Base-by-base conservation (phyloP, 2,797 vertebrate species). In the Myripristis murdjan region DNA sequence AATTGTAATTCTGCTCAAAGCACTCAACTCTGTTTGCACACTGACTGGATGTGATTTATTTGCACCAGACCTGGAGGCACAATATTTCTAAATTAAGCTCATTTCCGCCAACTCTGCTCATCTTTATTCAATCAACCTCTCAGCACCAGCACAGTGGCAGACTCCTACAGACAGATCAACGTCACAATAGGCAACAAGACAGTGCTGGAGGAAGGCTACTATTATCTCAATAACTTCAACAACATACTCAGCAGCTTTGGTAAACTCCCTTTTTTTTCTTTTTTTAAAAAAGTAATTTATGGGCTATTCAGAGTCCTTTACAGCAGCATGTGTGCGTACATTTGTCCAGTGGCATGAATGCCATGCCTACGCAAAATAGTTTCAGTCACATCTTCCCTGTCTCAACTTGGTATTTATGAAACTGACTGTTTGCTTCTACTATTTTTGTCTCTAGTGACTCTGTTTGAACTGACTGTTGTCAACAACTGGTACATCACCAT, bases 401-500 rank as follows among this genome's bases (percentile, higher is more conserved):
- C 16, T 26, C 5, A n/a, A 12, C 46, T 7, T n/a, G n/a, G n/a
- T n/a, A n/a, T 15, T 39, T 37, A 5, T n/a, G n/a, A 16, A 7
- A 35, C 33, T 37, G 9, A 37, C 35, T 8, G 1, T 31, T 18
- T 65, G 16, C 15, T 16, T 14, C 23, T 2, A 48, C 46, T 41
- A 31, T 6, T n/a, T 56, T 71, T 51, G 5, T 61, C 37, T 79
- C 28, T 90, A 99, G 98, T 99, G 82, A 99, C 98, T 0, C 91
- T 99, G 86, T 99, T 99, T 84, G 98, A 99, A 90, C 93, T 99
- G 87, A 99, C 97, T 0, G 98, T 99, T 0, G 98, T 99, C 89
- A 99, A 99, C 63, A 97, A 99, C 92, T 99, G 98, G 98, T 99
- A 99, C 91, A 99, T 99, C 85, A 98, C 97, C 68, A 99, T 99